A percentile compares a stretch with the other conserved stretches of the same genome.
These are phyloP conservation scores for Chionoecetes opilio DNA, from an alignment of 1,140 invertebrate species.

Conservation along the genomic window DNA sequence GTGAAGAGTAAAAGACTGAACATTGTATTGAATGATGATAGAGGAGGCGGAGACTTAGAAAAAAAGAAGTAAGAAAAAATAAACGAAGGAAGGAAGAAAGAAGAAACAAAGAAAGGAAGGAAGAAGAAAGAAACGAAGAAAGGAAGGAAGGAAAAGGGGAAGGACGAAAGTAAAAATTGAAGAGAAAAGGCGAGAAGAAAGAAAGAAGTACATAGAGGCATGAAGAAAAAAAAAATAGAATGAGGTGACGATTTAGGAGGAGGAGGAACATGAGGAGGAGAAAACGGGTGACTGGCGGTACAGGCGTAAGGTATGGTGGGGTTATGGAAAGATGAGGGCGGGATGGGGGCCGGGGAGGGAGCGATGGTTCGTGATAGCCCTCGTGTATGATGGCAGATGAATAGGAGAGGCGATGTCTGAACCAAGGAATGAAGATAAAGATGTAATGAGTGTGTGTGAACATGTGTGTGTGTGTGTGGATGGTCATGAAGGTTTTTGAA, in stretches of 20 bases:
- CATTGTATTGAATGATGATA: background rate
- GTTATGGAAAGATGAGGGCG: background rate
- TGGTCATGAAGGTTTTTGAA: background rate
- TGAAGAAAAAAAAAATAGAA: background rate
- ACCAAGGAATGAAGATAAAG: background rate
- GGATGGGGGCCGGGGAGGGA: background rate
- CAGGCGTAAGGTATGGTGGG: background rate
- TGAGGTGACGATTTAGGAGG: background rate
- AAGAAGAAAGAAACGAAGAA: background rate
- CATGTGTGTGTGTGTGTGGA: background rate
- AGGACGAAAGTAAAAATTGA: background rate
- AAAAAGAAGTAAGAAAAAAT: background rate
- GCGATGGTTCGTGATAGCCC: background rate
- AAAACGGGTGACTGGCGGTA: background rate
- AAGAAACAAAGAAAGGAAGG: background rate
- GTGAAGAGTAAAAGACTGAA: background rate
- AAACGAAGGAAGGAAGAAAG: background rate
- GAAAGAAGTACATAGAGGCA: background rate
- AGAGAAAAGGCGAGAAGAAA: background rate
- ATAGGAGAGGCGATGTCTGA: background rate
- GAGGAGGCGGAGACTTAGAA: slow-evolving; percentile 41
- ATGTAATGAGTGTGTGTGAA: background rate
- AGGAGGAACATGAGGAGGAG: background rate
- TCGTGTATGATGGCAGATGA: background rate
- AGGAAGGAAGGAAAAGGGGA: background rate